A percentile compares a stretch with the other conserved stretches of the same genome.
Evolutionary conservation across 1,140 invertebrate species (phyloP).

Genomic region (Zaprionus ghesquierei): DNA sequence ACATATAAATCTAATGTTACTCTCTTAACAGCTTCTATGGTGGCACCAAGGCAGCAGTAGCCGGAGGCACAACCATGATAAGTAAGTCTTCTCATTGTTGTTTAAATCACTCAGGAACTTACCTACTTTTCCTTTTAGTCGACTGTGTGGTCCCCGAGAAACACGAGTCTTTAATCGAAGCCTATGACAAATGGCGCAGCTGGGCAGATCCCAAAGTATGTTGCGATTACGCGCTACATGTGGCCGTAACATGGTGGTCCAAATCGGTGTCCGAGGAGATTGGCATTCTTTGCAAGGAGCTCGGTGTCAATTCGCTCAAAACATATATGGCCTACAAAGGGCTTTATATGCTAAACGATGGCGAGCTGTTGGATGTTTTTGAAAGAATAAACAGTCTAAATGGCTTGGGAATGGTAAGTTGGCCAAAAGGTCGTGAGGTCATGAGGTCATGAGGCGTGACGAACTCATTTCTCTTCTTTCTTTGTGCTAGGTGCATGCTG

Average conservation of each 20-base stretch:
- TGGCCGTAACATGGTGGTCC: constrained; percentile 96
- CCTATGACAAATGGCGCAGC: constrained; percentile 94
- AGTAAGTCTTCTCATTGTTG: constrained; percentile 83
- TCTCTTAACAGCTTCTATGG: constrained; percentile 87
- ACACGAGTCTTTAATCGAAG: constrained; percentile 93
- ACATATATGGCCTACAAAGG: constrained; percentile 99
- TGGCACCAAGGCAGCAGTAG: constrained; percentile 93
- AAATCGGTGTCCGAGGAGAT: constrained; percentile 91
- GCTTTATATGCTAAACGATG: constrained; percentile 94
- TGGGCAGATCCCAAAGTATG: constrained; percentile 98
- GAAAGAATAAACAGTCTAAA: constrained; percentile 91
- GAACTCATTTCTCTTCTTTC: not conserved
- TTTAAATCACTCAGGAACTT: constrained; percentile 35
- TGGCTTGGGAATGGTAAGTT: constrained; percentile 89
- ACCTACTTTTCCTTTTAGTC: constrained; percentile 84
- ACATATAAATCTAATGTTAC: not conserved
- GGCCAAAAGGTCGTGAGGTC: not conserved
- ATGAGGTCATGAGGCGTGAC: not conserved
- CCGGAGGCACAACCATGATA: constrained; percentile 96
- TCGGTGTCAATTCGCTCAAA: constrained; percentile 99
- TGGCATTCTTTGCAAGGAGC: constrained; percentile 89
- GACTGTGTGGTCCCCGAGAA: constrained; percentile 94
- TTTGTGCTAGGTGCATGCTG: constrained; percentile 98
- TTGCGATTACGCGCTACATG: constrained; percentile 98
- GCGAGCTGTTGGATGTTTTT: constrained; percentile 94